Conservation (phyloP, 2,888 invertebrate genomes). For the Gryllus longicercus region DNA sequence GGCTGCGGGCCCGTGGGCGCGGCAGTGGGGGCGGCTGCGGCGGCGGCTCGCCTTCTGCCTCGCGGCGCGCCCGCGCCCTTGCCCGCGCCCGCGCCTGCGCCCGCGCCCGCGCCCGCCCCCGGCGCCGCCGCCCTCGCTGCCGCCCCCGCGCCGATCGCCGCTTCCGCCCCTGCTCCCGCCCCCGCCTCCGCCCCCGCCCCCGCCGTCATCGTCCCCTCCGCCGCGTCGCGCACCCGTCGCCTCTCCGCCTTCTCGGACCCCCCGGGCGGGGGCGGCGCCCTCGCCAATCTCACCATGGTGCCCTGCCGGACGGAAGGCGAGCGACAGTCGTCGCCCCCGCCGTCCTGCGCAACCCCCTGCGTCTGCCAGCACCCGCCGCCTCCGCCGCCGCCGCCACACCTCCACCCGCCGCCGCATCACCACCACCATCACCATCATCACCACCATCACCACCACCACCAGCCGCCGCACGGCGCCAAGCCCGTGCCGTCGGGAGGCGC, state of each 20-base stretch:
- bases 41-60: constrained; percentile 1
- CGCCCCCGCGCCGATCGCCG: neutral
- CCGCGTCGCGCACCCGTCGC: constrained; percentile 19
- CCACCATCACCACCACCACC: neutral
- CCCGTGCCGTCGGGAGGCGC: constrained; percentile 2
- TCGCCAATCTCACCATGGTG: constrained; percentile 18
- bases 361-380: neutral
- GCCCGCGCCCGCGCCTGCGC: neutral
- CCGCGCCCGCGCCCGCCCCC: neutral
- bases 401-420: neutral
- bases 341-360: neutral
- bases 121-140: neutral
- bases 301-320: constrained; percentile 21
- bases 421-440: neutral
- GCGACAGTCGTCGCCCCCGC: neutral
- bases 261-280: constrained; percentile 17
- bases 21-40: neutral
- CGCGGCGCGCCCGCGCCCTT: neutral
- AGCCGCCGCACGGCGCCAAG: neutral
- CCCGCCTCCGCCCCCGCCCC: neutral
- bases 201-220: neutral
- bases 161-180: neutral
- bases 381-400: neutral
- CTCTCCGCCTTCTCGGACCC: constrained; percentile 20
- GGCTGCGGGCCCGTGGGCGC: neutral